Conservation (phyloP, 2,113 vertebrate species). For the Gambusia holbrooki region DNA sequence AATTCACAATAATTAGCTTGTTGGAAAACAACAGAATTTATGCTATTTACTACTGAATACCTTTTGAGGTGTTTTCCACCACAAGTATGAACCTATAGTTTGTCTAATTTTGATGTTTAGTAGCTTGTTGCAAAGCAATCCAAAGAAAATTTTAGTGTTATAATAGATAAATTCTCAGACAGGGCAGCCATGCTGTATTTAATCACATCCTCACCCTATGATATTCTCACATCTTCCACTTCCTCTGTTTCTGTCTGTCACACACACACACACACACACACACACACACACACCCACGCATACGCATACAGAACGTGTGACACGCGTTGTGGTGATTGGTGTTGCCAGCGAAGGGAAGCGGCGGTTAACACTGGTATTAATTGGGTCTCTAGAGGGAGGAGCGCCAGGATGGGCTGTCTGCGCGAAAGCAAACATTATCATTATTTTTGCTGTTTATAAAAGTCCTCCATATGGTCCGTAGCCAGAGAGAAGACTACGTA, state of each 20-base stretch:
- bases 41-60: not conserved
- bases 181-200: slow-evolving; percentile 32
- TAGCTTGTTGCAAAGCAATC: slow-evolving; percentile 30
- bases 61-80: not conserved
- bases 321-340: slow-evolving; percentile 15
- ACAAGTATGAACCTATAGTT: not conserved
- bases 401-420: slow-evolving; percentile 55
- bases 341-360: slow-evolving; percentile 57
- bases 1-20: not conserved
- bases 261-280: slow-evolving; percentile 6
- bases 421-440: slow-evolving; percentile 62
- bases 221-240: slow-evolving; percentile 23
- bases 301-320: not conserved
- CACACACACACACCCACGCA: not conserved
- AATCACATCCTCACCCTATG: slow-evolving; percentile 35
- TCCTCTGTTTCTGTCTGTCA: not conserved
- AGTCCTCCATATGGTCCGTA: slow-evolving; percentile 39
- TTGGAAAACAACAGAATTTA: not conserved
- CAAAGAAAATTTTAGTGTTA: slow-evolving; percentile 36
- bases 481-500: slow-evolving; percentile 31
- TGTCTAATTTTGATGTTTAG: slow-evolving; percentile 15
- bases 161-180: slow-evolving; percentile 34
- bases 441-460: slow-evolving; percentile 52
- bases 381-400: slow-evolving; percentile 72
- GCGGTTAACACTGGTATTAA: slow-evolving; percentile 71